Evolutionary conservation across 2,888 invertebrate species (phyloP), one percentile per base, ranked within the genome.

Genomic region (Ormyrus thymus): DNA sequence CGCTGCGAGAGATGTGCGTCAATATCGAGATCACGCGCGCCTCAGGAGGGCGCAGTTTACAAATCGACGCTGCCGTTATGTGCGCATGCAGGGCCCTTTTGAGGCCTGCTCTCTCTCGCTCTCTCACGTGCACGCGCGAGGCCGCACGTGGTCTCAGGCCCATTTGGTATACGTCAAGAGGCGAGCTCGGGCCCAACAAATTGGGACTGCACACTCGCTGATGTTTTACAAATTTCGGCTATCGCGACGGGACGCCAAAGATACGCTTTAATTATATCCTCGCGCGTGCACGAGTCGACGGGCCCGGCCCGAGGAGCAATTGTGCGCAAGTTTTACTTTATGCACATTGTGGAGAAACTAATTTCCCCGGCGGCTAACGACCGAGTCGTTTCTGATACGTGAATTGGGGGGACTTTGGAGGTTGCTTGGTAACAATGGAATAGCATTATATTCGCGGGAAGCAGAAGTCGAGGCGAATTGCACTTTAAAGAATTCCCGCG

Each of bases 141-240:
- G 29, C 48, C 29, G 29, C 66, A 75, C 64, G 61, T 65, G 71
- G 61, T 75, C 48, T 29, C n/a, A 7, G 71, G 79, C 51, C 79
- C 61, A 75, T 71, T 71, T 71, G 74, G 61, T 64, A 45, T 61
- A 68, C 64, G 53, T 70, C 68, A 72, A 64, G 58, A 53, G 7
- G 61, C 56, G 73, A 29, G 29, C 76, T 45, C 61, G 55, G 65
- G 68, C 29, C 29, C 72, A 73, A 65, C 76, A 73, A 80, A 80
- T 80, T 80, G 76, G 73, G 58, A 69, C 76, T 61, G 15, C 59
- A 46, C 65, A 62, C 58, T 58, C 76, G 73, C 64, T 65, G 69
- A 76, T 76, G 76, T 65, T 77, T 80, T 80, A 76, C 76, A 70
- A 80, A 76, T 76, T 76, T 76, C 73, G 69, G 73, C 59, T 59